phyloP scores from a whole-genome alignment of 2,888 invertebrate species.

The Rhyacophila evoluta region DNA sequence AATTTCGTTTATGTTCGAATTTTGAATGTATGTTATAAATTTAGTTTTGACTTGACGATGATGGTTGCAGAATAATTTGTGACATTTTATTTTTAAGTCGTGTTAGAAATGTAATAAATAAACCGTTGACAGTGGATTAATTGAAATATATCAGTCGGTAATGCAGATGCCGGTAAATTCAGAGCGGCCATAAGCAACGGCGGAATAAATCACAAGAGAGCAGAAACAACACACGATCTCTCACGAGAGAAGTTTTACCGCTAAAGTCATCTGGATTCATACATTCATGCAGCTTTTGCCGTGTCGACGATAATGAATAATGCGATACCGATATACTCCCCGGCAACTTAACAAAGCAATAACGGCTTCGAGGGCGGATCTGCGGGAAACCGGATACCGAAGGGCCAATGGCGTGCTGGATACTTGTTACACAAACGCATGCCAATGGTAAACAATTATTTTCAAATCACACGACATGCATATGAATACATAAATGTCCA shows the following conservation, averaged over 20 bases:
- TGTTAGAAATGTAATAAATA: conserved; percentile 6
- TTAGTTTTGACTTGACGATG: too few species aligned
- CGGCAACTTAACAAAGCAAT: conserved; percentile 40
- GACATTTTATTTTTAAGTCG: too few species aligned
- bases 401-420: not conserved
- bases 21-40: too few species aligned
- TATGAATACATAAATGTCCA: too few species aligned
- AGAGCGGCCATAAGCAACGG: not conserved
- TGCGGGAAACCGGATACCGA: conserved; percentile 34
- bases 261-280: conserved; percentile 27
- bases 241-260: conserved; percentile 25
- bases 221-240: conserved; percentile 23
- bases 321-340: conserved; percentile 33
- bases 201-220: conserved; percentile 5
- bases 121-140: not conserved
- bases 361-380: conserved; percentile 37
- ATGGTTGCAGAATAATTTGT: too few species aligned
- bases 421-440: too few species aligned
- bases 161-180: conserved; percentile 10
- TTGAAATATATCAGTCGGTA: not conserved
- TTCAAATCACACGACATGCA: too few species aligned
- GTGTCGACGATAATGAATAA: conserved; percentile 15
- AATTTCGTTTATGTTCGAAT: too few species aligned
- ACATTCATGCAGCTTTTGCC: conserved; percentile 27
- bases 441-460: too few species aligned